phyloP scores from a whole-genome alignment of 2,888 invertebrate genomes.

The Trissoscelio sp. region DNA sequence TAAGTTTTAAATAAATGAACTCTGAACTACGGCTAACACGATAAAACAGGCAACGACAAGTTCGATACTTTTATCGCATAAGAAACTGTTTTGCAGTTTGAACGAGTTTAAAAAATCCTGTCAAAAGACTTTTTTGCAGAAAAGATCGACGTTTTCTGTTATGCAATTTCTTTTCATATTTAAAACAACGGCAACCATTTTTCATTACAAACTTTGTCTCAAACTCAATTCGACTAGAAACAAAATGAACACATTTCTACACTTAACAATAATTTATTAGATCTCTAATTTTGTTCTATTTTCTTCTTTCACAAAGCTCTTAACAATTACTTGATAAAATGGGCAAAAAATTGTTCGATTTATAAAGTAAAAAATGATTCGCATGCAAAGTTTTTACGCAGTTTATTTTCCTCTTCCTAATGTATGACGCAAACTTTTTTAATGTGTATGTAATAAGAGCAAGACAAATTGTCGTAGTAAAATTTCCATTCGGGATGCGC shows the following conservation, averaged over 20 bases:
- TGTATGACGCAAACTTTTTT: constrained; percentile 23
- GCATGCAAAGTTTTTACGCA: constrained; percentile 11
- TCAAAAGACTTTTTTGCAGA: background rate
- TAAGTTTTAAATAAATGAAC: constrained; percentile 13
- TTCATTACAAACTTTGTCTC: background rate
- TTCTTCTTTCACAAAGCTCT: background rate
- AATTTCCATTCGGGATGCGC: constrained; percentile 40
- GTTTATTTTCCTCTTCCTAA: constrained; percentile 8
- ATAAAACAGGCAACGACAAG: constrained; percentile 12
- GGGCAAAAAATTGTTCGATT: background rate
- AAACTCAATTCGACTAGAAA: background rate
- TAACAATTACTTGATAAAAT: background rate
- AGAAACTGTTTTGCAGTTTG: constrained; percentile 5
- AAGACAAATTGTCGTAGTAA: constrained; percentile 47
- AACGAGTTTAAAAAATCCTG: background rate
- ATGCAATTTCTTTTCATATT: constrained; percentile 5
- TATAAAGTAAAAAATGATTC: constrained; percentile 12
- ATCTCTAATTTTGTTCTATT: background rate
- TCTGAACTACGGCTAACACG: background rate
- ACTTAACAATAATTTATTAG: background rate
- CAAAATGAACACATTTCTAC: background rate
- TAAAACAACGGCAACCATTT: background rate
- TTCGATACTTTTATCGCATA: background rate
- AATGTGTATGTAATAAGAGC: constrained; percentile 35
- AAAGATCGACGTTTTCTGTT: background rate